Base-by-base conservation (phyloP, 1,140 invertebrate species). In the Bombus vancouverensis region DNA sequence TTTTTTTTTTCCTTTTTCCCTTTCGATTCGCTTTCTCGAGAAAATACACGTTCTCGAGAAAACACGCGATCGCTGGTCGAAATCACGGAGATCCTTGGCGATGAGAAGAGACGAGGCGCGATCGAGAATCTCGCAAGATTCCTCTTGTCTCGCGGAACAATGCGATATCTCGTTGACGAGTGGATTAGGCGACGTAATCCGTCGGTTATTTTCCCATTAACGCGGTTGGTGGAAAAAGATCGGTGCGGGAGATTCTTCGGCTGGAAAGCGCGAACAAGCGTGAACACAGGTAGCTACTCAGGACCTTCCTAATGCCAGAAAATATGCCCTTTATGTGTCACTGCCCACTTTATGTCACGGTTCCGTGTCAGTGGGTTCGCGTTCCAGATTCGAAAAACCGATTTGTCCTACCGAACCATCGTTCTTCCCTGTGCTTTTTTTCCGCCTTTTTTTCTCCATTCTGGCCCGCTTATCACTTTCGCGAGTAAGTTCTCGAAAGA, bases 291-390 rank as follows among this genome's bases (percentile, higher is more conserved):
- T 95, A 95, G 94, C 93, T 39, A 93, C 93, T 42, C 81, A 59
- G 80, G 82, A 83, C 83, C 87, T 70, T 66, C 53, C 87, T 95
- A 95, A 95, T 94, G 84, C 93, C 89, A 89, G 47, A 93, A 95
- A 94, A 93, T 94, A 94, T 95, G 94, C 93, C 93, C 91, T 94
- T 95, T 94, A 95, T 95, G 94, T 95, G 94, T 95, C 94, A 94
- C 92, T 95, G 92, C 92, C 93, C 93, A 94, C 93, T 94, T 95
- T 93, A 90, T 92, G 88, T 85, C 87, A 74, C 44, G 85, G 76
- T 92, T 92, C 76, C 73, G 76, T 90, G 89, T 91, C 89, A 88
- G 70, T 78, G 66, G 87, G 75, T 66, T 80, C 78, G 70, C 88
- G 42, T 59, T 44, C 32, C 25, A 42, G 32, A 47, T 53, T 66